These are phyloP conservation scores for Amiota communis DNA, from an alignment of 2,888 invertebrate species.

Conservation along the genomic window DNA sequence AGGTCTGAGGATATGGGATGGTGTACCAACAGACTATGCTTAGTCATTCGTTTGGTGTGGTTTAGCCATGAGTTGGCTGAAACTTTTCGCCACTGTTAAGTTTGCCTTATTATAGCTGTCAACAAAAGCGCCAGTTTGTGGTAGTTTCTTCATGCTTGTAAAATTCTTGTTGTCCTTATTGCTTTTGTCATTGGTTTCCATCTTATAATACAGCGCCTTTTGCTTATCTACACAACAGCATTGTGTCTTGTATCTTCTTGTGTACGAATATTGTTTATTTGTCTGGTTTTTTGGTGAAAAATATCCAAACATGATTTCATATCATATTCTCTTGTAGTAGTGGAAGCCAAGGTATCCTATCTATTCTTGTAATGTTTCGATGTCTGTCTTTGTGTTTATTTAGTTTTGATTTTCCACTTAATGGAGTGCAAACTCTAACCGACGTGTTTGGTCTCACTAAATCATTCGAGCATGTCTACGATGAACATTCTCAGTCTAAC, in stretches of 20 bases:
- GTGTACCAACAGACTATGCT: background rate
- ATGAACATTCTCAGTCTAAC: too few species aligned
- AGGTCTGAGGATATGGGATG: too few species aligned
- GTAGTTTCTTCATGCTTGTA: constrained; percentile 14
- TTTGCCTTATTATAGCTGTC: constrained; percentile 51
- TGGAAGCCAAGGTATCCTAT: background rate
- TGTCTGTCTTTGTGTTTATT: constrained; percentile 35
- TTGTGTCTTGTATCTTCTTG: constrained; percentile 7
- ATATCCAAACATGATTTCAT: too few species aligned
- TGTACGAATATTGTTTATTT: constrained; percentile 6
- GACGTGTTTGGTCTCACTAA: background rate
- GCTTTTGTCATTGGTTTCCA: constrained; percentile 16
- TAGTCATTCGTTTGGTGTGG: constrained; percentile 9
- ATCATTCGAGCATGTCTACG: constrained; percentile 51
- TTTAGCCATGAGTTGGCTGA: background rate
- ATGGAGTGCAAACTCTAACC: constrained; percentile 57
- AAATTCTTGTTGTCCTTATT: background rate
- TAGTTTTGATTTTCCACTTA: constrained; percentile 64
- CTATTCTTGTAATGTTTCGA: background rate
- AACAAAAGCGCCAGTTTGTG: constrained; percentile 39
- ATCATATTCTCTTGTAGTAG: background rate
- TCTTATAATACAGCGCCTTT: constrained; percentile 6
- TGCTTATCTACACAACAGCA: too few species aligned
- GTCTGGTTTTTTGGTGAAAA: background rate
- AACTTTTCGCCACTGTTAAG: constrained; percentile 33